Percentiles rank a stretch among this genome's conserved stretches.
Evolutionary conservation across 1,140 invertebrate species (phyloP).

Genomic region (Drosophila tsacasi): DNA sequence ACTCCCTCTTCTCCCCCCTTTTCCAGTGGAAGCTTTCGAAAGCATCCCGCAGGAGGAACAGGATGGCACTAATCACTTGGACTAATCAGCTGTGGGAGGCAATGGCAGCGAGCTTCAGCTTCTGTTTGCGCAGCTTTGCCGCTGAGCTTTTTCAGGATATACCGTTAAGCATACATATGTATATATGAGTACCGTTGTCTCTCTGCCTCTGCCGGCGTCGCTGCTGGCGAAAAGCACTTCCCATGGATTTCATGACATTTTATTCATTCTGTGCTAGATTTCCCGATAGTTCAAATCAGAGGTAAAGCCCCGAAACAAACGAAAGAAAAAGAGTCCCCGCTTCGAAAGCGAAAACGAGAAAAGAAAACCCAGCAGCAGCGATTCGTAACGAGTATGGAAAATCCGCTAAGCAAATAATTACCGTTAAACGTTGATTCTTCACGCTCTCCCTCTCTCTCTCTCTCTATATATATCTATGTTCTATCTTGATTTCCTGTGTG

Average conservation of each 20-base stretch:
- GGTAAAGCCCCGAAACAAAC: slow-evolving; percentile 57
- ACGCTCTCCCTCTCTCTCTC: too few species aligned
- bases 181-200: neutral
- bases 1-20: neutral
- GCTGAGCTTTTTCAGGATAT: slow-evolving; percentile 60
- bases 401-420: slow-evolving; percentile 12
- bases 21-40: neutral
- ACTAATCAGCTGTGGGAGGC: slow-evolving; percentile 27
- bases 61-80: slow-evolving; percentile 16
- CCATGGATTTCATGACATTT: slow-evolving; percentile 65
- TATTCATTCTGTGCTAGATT: slow-evolving; percentile 83
- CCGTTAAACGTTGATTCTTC: slow-evolving; percentile 7
- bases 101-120: slow-evolving; percentile 8
- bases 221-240: slow-evolving; percentile 67
- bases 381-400: slow-evolving; percentile 3
- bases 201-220: slow-evolving; percentile 28
- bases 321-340: slow-evolving; percentile 38
- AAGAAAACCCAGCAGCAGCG: neutral
- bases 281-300: slow-evolving; percentile 84
- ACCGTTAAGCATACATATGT: neutral
- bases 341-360: slow-evolving; percentile 7
- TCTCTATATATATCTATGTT: neutral
- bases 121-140: slow-evolving; percentile 13
- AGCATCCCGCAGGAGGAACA: slow-evolving; percentile 14
- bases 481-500: neutral